Conservation (phyloP, 2,888 invertebrate genomes). For the Drosophila phalerata region DNA sequence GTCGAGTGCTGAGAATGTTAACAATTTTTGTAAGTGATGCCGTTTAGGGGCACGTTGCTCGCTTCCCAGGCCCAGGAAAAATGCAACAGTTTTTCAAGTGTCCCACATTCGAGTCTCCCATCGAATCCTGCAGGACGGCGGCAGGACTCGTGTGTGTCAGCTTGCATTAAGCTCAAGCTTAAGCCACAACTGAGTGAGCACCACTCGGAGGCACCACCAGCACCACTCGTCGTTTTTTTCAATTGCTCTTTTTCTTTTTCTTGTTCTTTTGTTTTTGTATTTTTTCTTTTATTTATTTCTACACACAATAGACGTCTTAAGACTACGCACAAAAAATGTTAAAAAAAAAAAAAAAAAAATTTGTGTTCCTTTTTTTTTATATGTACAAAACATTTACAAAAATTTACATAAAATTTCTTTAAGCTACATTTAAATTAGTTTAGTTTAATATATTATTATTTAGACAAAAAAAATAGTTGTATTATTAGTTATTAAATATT, state of each 20-base stretch:
- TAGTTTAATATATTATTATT: constrained; percentile 23
- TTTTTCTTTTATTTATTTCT: constrained; percentile 53
- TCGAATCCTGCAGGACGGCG: constrained; percentile 20
- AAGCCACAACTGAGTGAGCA: constrained; percentile 19
- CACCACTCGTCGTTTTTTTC: constrained; percentile 4
- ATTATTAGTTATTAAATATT: constrained; percentile 4
- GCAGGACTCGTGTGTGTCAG: constrained; percentile 74
- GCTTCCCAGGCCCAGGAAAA: constrained; percentile 62
- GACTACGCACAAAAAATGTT: constrained; percentile 69
- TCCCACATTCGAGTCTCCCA: constrained; percentile 18
- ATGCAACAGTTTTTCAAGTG: constrained; percentile 74
- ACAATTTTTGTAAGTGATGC: constrained; percentile 73
- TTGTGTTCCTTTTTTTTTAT: constrained; percentile 30
- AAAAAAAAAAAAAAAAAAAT: constrained; percentile 37
- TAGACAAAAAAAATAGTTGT: constrained; percentile 31
- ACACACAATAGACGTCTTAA: constrained; percentile 75
- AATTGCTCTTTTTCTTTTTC: constrained; percentile 54
- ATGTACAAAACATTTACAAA: constrained; percentile 77
- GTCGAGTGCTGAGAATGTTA: constrained; percentile 64
- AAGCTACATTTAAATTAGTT: constrained; percentile 56
- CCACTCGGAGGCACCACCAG: constrained; percentile 22
- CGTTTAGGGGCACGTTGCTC: constrained; percentile 59
- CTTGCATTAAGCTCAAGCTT: constrained; percentile 69
- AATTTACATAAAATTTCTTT: constrained; percentile 66
- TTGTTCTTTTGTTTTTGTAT: constrained; percentile 31